Evolutionary conservation across 2,888 invertebrate species (phyloP).

Genomic region (Andrena praecox): DNA sequence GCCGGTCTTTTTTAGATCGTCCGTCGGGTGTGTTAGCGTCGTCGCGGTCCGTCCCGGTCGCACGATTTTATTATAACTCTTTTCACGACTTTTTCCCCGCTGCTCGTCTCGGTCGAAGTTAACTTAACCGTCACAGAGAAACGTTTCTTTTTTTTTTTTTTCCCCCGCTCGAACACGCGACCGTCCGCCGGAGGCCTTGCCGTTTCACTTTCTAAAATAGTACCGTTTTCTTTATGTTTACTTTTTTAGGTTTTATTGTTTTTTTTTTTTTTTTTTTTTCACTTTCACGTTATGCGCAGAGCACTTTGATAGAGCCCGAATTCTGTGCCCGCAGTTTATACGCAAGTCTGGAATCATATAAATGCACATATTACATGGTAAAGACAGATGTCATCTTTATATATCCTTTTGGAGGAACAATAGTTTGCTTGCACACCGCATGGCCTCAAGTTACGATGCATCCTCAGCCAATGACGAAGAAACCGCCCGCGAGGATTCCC

Average conservation of each 20-base stretch:
- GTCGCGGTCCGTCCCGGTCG: conserved; percentile 36
- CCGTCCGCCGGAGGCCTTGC: conserved; percentile 53
- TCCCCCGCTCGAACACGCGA: conserved; percentile 40
- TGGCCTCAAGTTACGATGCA: conserved; percentile 72
- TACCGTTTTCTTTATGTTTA: conserved; percentile 36
- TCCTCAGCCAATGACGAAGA: conserved; percentile 60
- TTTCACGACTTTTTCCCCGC: conserved; percentile 10
- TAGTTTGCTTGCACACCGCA: conserved; percentile 77
- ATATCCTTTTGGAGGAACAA: conserved; percentile 55
- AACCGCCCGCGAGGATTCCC: conserved; percentile 54
- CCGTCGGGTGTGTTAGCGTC: conserved; percentile 19
- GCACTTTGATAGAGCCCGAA: conserved; percentile 82
- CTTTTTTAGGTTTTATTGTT: conserved; percentile 43
- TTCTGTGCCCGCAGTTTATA: conserved; percentile 82
- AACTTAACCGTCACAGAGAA: conserved; percentile 25
- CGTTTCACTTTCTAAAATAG: conserved; percentile 35
- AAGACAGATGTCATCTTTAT: conserved; percentile 73
- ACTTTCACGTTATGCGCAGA: conserved; percentile 76
- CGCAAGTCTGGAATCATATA: conserved; percentile 84
- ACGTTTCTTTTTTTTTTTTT: conserved; percentile 18
- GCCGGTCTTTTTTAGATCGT: conserved; percentile 7
- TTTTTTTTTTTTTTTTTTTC: conserved; percentile 55
- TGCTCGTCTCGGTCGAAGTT: conserved; percentile 21
- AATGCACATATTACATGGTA: conserved; percentile 84
- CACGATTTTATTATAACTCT: neutral